These are phyloP conservation scores for Porites lutea DNA, from an alignment of 64 coral and sea anemone species.

Conservation along the genomic window DNA sequence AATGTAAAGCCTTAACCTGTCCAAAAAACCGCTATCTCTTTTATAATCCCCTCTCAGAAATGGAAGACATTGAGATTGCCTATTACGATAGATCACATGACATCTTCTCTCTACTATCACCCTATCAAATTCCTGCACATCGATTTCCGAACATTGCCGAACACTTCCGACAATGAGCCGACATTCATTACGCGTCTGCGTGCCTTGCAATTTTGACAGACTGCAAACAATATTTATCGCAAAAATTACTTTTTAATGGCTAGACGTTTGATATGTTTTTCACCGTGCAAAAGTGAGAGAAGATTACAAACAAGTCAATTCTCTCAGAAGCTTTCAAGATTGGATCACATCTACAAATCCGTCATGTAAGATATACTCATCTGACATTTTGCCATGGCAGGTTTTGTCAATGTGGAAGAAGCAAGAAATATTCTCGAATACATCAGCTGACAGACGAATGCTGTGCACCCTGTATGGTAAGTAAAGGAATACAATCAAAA, in stretches of 20 bases:
- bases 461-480: too few species aligned
- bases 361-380: too few species aligned
- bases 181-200: neutral
- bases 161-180: constrained; percentile 7
- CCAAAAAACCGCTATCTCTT: constrained; percentile 36
- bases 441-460: too few species aligned
- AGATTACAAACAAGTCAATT: too few species aligned
- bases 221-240: neutral
- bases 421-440: too few species aligned
- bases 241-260: neutral
- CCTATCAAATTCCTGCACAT: constrained; percentile 55
- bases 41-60: constrained; percentile 58
- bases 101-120: constrained; percentile 53
- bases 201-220: neutral
- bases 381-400: too few species aligned
- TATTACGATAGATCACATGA: constrained; percentile 42
- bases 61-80: constrained; percentile 57
- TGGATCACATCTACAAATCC: too few species aligned
- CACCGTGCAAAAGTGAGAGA: neutral
- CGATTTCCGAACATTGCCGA: constrained; percentile 37
- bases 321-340: too few species aligned
- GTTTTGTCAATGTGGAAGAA: too few species aligned
- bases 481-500: too few species aligned
- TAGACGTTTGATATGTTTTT: neutral
- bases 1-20: neutral